Evolutionary conservation across 2,797 vertebrate genomes (phyloP).

Genomic region (Coranthus polyacanthus): DNA sequence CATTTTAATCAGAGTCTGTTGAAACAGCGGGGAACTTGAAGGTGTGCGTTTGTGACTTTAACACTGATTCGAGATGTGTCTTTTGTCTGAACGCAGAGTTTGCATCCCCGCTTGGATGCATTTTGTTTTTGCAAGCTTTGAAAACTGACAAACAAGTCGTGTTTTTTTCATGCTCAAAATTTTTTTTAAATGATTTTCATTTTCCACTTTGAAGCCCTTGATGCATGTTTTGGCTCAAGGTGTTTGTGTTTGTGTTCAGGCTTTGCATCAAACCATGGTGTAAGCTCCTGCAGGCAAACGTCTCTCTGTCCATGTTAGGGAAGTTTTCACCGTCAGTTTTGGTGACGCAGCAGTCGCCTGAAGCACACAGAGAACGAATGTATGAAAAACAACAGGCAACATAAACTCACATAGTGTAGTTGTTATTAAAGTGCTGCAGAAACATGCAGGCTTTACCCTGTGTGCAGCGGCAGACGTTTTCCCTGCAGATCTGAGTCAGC

Average conservation of each 20-base stretch:
- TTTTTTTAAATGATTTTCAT: too few species aligned
- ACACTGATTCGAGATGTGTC: too few species aligned
- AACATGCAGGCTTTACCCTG: constrained; percentile 68
- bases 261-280: constrained; percentile 73
- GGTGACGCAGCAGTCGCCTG: constrained; percentile 82
- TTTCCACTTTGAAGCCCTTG: too few species aligned
- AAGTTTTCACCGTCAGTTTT: constrained; percentile 58
- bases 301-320: constrained; percentile 47
- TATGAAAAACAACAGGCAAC: background rate
- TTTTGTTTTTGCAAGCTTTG: too few species aligned
- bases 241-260: background rate
- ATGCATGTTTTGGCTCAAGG: too few species aligned
- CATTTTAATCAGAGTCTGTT: too few species aligned
- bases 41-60: too few species aligned
- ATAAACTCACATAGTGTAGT: background rate
- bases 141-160: too few species aligned
- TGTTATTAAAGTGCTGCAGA: rapidly evolving
- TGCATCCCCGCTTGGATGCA: too few species aligned
- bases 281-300: constrained; percentile 69
- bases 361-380: background rate
- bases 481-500: constrained; percentile 78
- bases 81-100: too few species aligned
- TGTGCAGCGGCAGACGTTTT: constrained; percentile 81
- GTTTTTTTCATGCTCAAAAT: too few species aligned
- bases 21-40: too few species aligned